Base-by-base conservation (phyloP, 92 coral and sea anemone species). In the Zoanthus solanderi region DNA sequence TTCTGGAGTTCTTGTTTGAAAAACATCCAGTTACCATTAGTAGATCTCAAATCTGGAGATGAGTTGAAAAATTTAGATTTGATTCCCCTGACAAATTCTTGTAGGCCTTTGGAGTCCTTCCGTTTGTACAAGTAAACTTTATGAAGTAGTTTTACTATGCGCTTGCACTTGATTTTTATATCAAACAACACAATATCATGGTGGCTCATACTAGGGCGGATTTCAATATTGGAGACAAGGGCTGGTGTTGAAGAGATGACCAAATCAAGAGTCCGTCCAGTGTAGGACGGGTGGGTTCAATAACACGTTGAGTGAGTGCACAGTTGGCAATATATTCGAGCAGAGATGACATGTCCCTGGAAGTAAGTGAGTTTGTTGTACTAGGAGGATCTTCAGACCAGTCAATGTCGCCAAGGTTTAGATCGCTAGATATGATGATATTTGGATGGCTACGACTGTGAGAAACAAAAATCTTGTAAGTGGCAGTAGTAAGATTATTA, bases 1-100 rank as follows among this genome's bases (percentile, higher is more conserved):
- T 60, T 79, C 84, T 60, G 72, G 34, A 79, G 72, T 61, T 58
- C 32, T 34, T 61, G 72, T 37, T 42, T 79, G 32, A 79, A 79
- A 60, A 32, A 50, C 80, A 76, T 23, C 63, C 80, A 76, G 80
- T 76, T 78, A 4, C 56, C 83, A 78, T 78, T 78, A 78, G 71
- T 32, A 78, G 71, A 78, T 78, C 83, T 79, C 82, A 48, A 77
- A 54, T 77, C 67, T 77, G 82, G 82, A 77, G 82, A 29, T 77
- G 48, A 77, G 67, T 77, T 56, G 68, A 77, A 77, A 75, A 77
- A 77, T 77, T 77, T 6, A 77, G 69, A 77, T 77, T 77, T 77
- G 67, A 77, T 53, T 53, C 50, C 82, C 68, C 48, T 12, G 48
- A 77, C 68, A 29, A 23, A 28, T 77, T 77, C 82, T n/a, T n/a